Evolutionary conservation across 2,113 vertebrate genomes (phyloP).

Genomic region (Amblyopsis rosae): DNA sequence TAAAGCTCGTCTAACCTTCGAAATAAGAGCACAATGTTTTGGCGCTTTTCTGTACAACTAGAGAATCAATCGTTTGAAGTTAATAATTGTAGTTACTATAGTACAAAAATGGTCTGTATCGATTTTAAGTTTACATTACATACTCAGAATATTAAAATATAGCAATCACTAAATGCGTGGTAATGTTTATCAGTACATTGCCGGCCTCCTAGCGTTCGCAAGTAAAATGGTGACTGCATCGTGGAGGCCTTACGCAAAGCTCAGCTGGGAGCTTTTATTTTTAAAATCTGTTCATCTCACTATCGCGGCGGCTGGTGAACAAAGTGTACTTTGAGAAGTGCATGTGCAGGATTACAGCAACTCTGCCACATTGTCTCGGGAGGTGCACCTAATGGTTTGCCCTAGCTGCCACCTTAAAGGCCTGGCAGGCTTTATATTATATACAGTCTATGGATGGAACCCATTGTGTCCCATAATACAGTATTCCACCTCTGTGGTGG

Average conservation of each 20-base stretch:
- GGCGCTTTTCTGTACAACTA: conserved; percentile 50
- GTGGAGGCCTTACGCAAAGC: conserved; percentile 59
- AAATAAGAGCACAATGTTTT: conserved; percentile 74
- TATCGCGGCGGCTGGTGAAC: conserved; percentile 30
- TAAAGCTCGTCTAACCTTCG: conserved; percentile 56
- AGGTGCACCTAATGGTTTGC: neutral
- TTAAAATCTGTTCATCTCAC: conserved; percentile 61
- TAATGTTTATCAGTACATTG: neutral
- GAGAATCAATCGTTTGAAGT: conserved; percentile 1
- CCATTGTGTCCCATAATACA: neutral
- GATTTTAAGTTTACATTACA: neutral
- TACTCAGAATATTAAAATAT: neutral
- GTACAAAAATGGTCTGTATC: neutral
- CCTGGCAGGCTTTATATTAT: neutral
- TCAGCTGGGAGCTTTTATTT: conserved; percentile 73
- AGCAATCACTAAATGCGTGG: neutral
- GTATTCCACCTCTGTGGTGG: neutral
- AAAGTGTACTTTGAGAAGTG: neutral
- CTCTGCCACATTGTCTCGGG: neutral
- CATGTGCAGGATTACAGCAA: neutral
- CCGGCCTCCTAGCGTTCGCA: conserved; percentile 49
- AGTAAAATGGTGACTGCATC: neutral
- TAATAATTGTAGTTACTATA: too few relatives aligned
- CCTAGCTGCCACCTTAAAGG: neutral
- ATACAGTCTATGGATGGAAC: too few relatives aligned